Evolutionary conservation across 2,113 vertebrate species (phyloP).

Genomic region (Cyanocitta stelleri): DNA sequence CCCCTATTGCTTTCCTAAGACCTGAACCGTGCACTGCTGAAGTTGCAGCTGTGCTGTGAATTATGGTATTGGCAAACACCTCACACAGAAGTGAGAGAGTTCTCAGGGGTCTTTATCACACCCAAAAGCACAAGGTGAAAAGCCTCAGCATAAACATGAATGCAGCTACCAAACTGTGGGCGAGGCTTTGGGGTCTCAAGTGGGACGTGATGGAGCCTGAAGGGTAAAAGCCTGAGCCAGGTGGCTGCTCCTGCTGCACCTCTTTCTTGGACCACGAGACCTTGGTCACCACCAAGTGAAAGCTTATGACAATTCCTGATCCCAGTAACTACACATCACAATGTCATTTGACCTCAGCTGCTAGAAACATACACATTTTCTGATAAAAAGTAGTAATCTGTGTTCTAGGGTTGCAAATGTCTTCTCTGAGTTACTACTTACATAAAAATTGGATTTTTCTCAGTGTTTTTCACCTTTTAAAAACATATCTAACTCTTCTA

Average conservation of each 20-base stretch:
- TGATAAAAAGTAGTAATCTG: not conserved
- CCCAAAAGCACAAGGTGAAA: not conserved
- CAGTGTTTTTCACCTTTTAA: not conserved
- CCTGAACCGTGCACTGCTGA: not conserved
- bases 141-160: not conserved
- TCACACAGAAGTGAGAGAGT: not conserved
- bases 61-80: not conserved
- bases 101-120: not conserved
- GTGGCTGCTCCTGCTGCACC: not conserved
- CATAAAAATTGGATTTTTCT: not conserved
- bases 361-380: not conserved
- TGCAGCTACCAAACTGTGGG: rapidly evolving
- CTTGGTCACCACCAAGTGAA: not conserved
- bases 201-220: not conserved
- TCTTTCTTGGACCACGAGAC: not conserved
- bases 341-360: not conserved
- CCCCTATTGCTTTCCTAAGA: not conserved
- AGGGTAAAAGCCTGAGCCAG: not conserved
- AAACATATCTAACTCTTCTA: not conserved
- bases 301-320: not conserved
- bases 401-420: not conserved
- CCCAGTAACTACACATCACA: too few species aligned
- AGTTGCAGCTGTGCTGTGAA: not conserved
- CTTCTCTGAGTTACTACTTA: not conserved
- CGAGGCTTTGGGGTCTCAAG: not conserved